Evolutionary conservation across 2,113 vertebrate species (phyloP).

Genomic region (Deroptyus accipitrinus): DNA sequence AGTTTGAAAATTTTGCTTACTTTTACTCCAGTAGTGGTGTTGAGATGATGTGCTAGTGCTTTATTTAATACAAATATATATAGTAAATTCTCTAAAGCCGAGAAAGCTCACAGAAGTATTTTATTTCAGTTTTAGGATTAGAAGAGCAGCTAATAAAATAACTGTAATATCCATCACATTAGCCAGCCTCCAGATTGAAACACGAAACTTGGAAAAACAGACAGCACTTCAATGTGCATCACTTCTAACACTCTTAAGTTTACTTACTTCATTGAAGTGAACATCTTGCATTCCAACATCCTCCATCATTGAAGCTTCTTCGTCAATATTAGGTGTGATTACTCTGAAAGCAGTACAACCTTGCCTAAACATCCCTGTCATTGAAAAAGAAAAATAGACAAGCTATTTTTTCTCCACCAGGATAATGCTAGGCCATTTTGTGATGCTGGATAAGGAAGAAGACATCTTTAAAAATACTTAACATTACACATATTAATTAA

Average conservation of each 20-base stretch:
- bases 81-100: neutral
- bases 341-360: conserved; percentile 95
- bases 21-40: neutral
- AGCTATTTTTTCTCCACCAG: neutral
- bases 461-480: neutral
- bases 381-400: neutral
- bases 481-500: neutral
- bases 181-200: neutral
- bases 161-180: neutral
- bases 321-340: conserved; percentile 97
- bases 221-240: neutral
- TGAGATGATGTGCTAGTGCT: neutral
- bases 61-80: neutral
- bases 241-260: neutral
- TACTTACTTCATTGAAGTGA: conserved; percentile 93
- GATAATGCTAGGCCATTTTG: neutral
- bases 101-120: neutral
- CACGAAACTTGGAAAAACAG: neutral
- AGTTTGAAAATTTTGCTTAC: neutral
- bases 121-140: neutral
- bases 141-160: neutral
- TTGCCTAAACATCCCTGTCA: conserved; percentile 91
- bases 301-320: conserved; percentile 99
- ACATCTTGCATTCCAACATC: conserved; percentile 99
- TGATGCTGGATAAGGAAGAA: neutral